Evolutionary conservation across 2,888 invertebrate genomes (phyloP).

Genomic region (Fragum fragum): DNA sequence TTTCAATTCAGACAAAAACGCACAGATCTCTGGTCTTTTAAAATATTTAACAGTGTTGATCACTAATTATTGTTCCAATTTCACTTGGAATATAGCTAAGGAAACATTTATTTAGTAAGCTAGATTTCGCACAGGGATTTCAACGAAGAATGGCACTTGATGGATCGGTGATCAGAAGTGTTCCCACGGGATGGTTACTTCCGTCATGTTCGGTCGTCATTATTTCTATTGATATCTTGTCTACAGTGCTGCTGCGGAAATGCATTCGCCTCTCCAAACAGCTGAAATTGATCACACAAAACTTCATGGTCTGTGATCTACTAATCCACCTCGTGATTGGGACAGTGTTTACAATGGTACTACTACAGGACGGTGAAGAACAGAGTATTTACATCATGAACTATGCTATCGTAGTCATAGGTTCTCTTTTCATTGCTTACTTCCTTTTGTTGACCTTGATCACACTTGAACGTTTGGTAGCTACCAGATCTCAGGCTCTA

Average conservation of each 20-base stretch:
- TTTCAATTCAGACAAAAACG: too few species aligned
- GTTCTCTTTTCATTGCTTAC: background rate
- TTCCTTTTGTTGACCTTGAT: background rate
- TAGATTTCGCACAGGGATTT: too few species aligned
- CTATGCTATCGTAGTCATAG: background rate
- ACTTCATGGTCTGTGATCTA: background rate
- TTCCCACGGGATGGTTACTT: background rate
- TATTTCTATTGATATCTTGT: background rate
- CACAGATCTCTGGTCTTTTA: too few species aligned
- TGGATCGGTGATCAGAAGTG: background rate
- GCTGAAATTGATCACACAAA: slow-evolving; percentile 3
- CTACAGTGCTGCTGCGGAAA: background rate
- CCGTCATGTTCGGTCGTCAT: background rate
- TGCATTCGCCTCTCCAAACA: slow-evolving; percentile 14
- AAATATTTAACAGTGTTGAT: too few species aligned
- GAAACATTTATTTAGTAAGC: too few species aligned
- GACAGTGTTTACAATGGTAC: too few species aligned
- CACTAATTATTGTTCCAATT: too few species aligned
- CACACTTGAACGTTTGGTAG: background rate
- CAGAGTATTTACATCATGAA: background rate
- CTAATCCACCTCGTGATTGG: background rate
- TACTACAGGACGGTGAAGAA: background rate
- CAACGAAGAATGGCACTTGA: too few species aligned
- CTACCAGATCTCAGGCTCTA: background rate
- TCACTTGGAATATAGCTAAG: too few species aligned